These are phyloP conservation scores for Phocoena sinus DNA, from an alignment of 2,113 vertebrate genomes.

Conservation along the genomic window DNA sequence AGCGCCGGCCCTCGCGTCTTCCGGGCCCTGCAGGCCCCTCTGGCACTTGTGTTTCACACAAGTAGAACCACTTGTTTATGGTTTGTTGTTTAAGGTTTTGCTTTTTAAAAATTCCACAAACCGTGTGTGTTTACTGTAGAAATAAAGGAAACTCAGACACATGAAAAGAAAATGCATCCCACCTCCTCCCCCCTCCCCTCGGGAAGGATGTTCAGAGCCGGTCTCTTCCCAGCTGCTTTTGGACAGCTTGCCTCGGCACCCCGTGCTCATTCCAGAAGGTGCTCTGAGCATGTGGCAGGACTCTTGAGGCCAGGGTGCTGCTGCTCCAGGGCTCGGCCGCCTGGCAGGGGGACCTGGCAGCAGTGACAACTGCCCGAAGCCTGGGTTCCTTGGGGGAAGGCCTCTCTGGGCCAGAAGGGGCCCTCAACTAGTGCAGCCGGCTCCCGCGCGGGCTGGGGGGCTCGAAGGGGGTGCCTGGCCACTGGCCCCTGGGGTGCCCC, in stretches of 20 bases:
- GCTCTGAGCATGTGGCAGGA: background rate
- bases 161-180: background rate
- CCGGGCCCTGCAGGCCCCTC: background rate
- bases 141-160: background rate
- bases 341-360: background rate
- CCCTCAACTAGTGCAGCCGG: background rate
- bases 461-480: background rate
- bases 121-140: background rate
- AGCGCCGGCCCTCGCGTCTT: accelerated
- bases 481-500: background rate
- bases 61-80: accelerated
- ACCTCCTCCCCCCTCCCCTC: accelerated
- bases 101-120: background rate
- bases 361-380: background rate
- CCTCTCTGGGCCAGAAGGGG: background rate
- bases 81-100: background rate
- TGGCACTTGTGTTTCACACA: background rate
- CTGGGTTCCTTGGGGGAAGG: too few species aligned
- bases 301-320: accelerated
- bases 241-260: accelerated
- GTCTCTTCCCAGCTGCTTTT: too few species aligned
- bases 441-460: accelerated
- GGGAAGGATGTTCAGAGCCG: accelerated
- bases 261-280: background rate
- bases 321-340: background rate